Evolutionary conservation across 2,797 vertebrate species (phyloP), one percentile per base, ranked within the genome.

Genomic region (Acanthurus lineatus): DNA sequence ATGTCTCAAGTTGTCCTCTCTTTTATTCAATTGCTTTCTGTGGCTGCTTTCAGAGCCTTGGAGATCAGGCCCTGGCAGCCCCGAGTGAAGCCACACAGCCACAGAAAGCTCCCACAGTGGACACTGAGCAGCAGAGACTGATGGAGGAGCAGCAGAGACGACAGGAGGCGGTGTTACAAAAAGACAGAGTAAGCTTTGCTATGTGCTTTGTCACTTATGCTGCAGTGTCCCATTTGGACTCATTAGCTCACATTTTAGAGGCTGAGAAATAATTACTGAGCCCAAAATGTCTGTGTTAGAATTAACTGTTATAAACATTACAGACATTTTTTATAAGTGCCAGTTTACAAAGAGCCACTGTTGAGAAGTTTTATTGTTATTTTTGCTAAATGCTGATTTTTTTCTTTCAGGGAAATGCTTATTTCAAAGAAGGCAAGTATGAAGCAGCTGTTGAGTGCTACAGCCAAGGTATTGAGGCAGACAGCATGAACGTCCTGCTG

Each of bases 391-490:
- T 6, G 16, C 10, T 17, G 4, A 42, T 35, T 7, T 22, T 52
- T 49, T 66, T 32, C 6, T 76, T 61, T 57, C 73, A 99, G 98
- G 98, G 98, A 3, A 99, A 99, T 10, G 96, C 94, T 28, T 99
- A 97, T 91, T 99, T 99, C 90, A 99, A 99, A 93, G 97, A 98
- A 85, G 98, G 97, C 0, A 97, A 96, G 79, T 99, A 98, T 0
- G 97, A 98, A 82, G 91, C 92, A 35, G 98, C 98, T 0, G 95
- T 96, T 32, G 97, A 98, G 15, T 98, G 97, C 80, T 99, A 99
- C 82, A 96, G 93, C 58, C 92, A 90, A 73, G 98, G 98, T 10
- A 96, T 99, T 47, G 93, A 96, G 88, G 97, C 96, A 17, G 98
- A 99, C 94, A 64, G 86, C 66, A 88, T 93, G 81, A 98, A 99